Base-by-base conservation (phyloP, 2,797 vertebrate species). In the Liasis olivaceus region DNA sequence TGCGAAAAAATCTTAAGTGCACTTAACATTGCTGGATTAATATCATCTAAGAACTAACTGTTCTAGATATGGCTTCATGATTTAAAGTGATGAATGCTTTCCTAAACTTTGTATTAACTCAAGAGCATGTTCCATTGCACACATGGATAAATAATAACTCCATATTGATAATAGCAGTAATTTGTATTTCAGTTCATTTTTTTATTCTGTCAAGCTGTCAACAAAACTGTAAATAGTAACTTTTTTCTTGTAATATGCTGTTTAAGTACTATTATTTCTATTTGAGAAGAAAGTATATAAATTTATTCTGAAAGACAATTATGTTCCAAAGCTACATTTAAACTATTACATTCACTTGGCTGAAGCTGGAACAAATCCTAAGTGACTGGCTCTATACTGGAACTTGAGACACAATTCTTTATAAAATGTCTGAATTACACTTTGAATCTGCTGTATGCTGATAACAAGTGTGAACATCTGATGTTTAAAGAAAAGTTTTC, bases 261-360 rank as follows among this genome's bases (percentile, higher is more conserved):
- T n/a, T 47, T 31, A 28, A 63, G 36, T 36, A 13, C 7, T 9
- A 22, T 17, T 85, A 8, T 87, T 42, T 91, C 64, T 88, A 51
- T 62, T 91, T 77, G 17, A 47, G 26, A 42, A 60, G 22, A 91
- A n/a, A 14, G 17, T 91, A 51, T 88, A 31, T 77, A 77, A 60
- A 88, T 62, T 88, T 88, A 77, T 91, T 26, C 17, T 91, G 64
- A 91, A 88, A 91, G n/a, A 42, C 56, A 88, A 87, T 91, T 91
- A 88, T 22, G 51, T 87, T 26, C 54, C 62, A 31, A 28, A 88
- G 24, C 17, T 62, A 14, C 3, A 15, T 59, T 1, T 54, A 54
- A 2, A 77, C 6, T 56, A 31, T 88, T 42, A 15, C 36, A 62
- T 77, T 88, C 56, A 24, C 6, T 24, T 62, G 28, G 17, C 28